Base-by-base conservation (phyloP, 1,140 invertebrate genomes). In the Triops longicaudatus region DNA sequence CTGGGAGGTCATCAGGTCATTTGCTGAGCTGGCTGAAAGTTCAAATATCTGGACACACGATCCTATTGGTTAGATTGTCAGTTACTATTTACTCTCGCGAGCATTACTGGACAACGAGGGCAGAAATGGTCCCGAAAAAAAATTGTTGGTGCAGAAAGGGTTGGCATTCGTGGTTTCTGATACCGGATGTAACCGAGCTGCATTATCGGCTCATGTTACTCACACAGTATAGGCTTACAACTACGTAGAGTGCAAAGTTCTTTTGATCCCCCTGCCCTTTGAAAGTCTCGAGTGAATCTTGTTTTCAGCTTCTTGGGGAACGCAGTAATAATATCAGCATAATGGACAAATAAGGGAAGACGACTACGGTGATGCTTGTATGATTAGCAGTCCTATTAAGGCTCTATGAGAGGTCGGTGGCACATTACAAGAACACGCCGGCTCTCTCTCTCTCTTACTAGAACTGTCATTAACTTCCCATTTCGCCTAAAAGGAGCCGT, bases 301-400 rank as follows among this genome's bases (percentile, higher is more conserved):
- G 14, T 17, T 63, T 22, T 17, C 22, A n/a, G 50, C 22, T 63
- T 22, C 22, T 63, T 22, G 50, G 17, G 22, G 50, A 14, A 63
- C 22, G 50, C n/a, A 63, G 50, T n/a, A 63, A 63, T n/a, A 63
- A 22, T 63, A 63, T 22, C 50, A 22, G 50, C 50, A 2, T 22
- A 63, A 22, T 17, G 44, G 50, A 63, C 50, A 63, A 63, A 63
- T 63, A 37, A 37, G 31, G 50, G 50, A 63, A 63, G 9, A 3
- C 22, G 0, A 6, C n/a, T 22, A 37, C 31, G 31, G 31, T 63
- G 50, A 63, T 22, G 50, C 17, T 37, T 63, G 50, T 63, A 63
- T 63, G 50, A 63, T 63, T 63, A 63, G 50, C 50, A 63, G 50
- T 63, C 50, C 50, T 63, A 22, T 63, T 63, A 63, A 63, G 50